Evolutionary conservation across 1,140 invertebrate genomes (phyloP).

Genomic region (Rhyacophila brunnea): DNA sequence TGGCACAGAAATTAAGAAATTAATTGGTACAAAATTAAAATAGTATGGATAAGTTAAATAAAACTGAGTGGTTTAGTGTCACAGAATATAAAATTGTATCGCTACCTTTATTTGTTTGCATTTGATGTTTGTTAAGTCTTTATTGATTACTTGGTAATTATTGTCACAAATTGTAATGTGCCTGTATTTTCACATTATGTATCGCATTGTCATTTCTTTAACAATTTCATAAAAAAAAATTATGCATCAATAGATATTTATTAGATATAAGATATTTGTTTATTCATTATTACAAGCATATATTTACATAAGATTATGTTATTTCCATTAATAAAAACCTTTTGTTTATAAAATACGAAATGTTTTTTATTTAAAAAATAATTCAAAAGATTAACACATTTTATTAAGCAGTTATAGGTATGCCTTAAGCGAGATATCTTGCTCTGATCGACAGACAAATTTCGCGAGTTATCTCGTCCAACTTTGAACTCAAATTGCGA

Average conservation of each 20-base stretch:
- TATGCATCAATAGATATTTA: constrained; percentile 37
- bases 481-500: too few species aligned
- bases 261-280: constrained; percentile 36
- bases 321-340: constrained; percentile 34
- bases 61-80: constrained; percentile 27
- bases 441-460: too few species aligned
- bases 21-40: constrained; percentile 19
- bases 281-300: constrained; percentile 33
- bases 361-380: neutral
- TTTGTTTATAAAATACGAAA: constrained; percentile 30
- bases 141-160: constrained; percentile 22
- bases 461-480: too few species aligned
- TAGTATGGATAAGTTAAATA: constrained; percentile 10
- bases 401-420: too few species aligned
- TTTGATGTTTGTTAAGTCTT: constrained; percentile 34
- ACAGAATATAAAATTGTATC: constrained; percentile 26
- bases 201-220: constrained; percentile 30
- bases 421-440: too few species aligned
- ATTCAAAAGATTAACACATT: too few species aligned
- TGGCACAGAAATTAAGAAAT: constrained; percentile 18
- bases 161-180: constrained; percentile 32
- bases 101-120: constrained; percentile 31
- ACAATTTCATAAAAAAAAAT: constrained; percentile 20
- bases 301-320: constrained; percentile 37
- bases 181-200: constrained; percentile 36